These are phyloP conservation scores for Paradisaea rubra DNA, from an alignment of 2,113 vertebrate species.

Conservation along the genomic window DNA sequence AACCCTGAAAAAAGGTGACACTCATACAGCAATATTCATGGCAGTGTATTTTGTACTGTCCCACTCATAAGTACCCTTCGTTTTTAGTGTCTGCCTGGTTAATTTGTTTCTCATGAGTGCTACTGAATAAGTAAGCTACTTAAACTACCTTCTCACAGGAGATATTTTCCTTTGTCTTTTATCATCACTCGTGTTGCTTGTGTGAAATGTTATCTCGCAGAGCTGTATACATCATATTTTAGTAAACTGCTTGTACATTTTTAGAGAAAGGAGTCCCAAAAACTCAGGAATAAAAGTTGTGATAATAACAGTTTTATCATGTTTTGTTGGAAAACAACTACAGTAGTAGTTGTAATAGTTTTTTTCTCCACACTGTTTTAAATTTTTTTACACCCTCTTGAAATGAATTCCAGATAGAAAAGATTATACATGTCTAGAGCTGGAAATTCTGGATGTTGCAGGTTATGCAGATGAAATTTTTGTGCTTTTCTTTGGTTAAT, in stretches of 20 bases:
- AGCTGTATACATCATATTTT: background rate
- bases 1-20: background rate
- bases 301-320: background rate
- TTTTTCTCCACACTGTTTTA: background rate
- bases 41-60: background rate
- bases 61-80: background rate
- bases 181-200: background rate
- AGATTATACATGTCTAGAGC: background rate
- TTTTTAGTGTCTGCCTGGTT: background rate
- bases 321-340: background rate
- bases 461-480: background rate
- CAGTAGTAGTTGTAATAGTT: accelerated
- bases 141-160: background rate
- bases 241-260: background rate
- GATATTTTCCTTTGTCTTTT: background rate
- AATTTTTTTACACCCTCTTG: background rate
- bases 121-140: background rate
- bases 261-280: background rate
- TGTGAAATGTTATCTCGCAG: background rate
- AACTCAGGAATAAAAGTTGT: background rate
- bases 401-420: background rate
- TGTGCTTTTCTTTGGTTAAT: background rate
- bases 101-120: background rate
- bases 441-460: background rate
- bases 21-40: background rate